Evolutionary conservation across 2,888 invertebrate genomes (phyloP), one percentile per base, ranked within the genome.

Genomic region (Galerucella pusilla): DNA sequence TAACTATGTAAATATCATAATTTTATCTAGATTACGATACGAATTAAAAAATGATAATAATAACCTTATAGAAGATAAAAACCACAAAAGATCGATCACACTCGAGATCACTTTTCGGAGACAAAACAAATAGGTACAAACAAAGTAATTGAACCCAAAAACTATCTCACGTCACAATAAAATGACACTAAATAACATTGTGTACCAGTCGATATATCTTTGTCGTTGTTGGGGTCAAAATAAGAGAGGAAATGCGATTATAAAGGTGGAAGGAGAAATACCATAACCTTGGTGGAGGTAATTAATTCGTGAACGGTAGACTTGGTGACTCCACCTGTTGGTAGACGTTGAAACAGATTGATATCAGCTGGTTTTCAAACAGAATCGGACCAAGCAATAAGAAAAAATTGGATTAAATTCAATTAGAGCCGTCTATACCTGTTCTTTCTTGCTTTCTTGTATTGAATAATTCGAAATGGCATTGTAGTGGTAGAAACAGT

Each of bases 191-290:
- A 68, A 63, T 59, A 59, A 66, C 64, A 67, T 71, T 71, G 61
- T 70, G n/a, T 20, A 16, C 57, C 16, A 57, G 14, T 52, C 59
- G 28, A 14, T 60, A 25, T 70, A 35, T 57, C 57, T 57, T 57
- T 57, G 20, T 16, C 16, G 16, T 66, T 60, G 70, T 66, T 60
- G 70, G 49, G 70, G 63, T 63, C 70, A 61, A 49, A 64, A 69
- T 59, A 64, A 63, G 52, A 70, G 68, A 74, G 76, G 71, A 75
- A 75, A 75, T 75, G 66, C 66, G 57, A 69, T 76, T 72, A 66
- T 61, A 70, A 69, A 54, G 35, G 52, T 64, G 63, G 64, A 25
- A 63, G 54, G 54, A 64, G 54, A n/a, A 61, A 14, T 14, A 52
- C 46, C 16, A 42, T 61, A 61, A 61, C 73, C 69, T 75, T 72